Percentiles rank a stretch among this genome's conserved stretches.
Conservation (phyloP, 2,113 vertebrate species). For the Perccottus glenii region DNA sequence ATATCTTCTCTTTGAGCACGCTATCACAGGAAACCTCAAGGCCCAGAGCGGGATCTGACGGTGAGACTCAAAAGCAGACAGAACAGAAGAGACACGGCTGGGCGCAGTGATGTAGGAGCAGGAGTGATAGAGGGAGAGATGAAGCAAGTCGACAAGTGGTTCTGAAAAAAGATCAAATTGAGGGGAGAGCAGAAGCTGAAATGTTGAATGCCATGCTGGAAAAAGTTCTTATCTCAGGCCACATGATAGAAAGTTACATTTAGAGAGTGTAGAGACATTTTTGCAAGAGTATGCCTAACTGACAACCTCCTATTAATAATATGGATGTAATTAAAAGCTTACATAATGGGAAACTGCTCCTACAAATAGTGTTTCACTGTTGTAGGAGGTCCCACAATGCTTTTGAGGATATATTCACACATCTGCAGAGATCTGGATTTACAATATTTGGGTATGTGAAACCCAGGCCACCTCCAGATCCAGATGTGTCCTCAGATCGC, state of each 20-base stretch:
- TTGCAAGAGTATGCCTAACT: too few species aligned
- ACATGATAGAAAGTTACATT: constrained; percentile 3
- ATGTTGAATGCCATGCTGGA: constrained; percentile 3
- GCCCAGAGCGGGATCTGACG: constrained; percentile 52
- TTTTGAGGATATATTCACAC: too few species aligned
- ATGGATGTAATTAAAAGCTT: too few species aligned
- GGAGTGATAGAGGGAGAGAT: constrained; percentile 48
- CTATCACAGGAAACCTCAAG: constrained; percentile 48
- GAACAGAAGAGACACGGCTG: constrained; percentile 36
- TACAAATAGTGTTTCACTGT: too few species aligned
- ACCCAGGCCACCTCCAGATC: too few species aligned
- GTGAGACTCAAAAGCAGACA: constrained; percentile 36
- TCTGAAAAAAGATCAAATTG: constrained; percentile 48
- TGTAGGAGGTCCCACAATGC: too few species aligned
- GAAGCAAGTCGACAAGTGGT: constrained; percentile 33
- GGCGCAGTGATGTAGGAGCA: constrained; percentile 27
- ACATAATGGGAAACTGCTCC: too few species aligned
- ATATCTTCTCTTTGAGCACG: constrained; percentile 48
- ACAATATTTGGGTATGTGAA: too few species aligned
- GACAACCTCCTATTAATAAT: too few species aligned
- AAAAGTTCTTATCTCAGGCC: constrained; percentile 36
- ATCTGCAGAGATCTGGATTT: too few species aligned
- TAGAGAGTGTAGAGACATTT: background rate
- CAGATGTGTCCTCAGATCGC: too few species aligned
- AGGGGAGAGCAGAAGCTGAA: constrained; percentile 13